Evolutionary conservation across 92 coral and sea anemone species (phyloP).

Genomic region (Phenganax stokvisi): DNA sequence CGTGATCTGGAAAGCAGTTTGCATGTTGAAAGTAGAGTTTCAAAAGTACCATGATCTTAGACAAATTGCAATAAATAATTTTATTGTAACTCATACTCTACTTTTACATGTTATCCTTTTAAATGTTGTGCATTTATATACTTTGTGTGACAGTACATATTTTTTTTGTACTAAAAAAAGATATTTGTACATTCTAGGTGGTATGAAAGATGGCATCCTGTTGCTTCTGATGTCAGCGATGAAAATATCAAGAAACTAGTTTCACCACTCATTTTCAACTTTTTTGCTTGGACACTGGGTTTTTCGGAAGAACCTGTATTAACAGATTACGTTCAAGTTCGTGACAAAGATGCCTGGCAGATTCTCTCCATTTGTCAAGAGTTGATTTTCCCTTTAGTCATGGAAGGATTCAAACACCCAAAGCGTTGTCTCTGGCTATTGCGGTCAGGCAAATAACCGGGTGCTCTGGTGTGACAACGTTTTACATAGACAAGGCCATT

Average conservation of each 20-base stretch:
- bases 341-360: not conserved
- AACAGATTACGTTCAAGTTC: not conserved
- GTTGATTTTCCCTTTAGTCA: not conserved
- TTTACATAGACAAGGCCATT: constrained; percentile 15
- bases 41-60: too few relatives aligned
- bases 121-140: too few relatives aligned
- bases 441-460: constrained; percentile 22
- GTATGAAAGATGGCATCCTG: constrained; percentile 21
- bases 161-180: not conserved
- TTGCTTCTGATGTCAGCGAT: not conserved
- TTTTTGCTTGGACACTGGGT: constrained; percentile 3
- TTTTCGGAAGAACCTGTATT: constrained; percentile 7
- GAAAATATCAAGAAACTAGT: not conserved
- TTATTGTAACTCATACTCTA: too few relatives aligned
- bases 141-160: not conserved
- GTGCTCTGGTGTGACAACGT: not conserved
- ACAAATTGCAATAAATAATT: too few relatives aligned
- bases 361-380: constrained; percentile 6
- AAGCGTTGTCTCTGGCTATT: not conserved
- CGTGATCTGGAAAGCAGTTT: not conserved
- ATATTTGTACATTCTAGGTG: not conserved
- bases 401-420: constrained; percentile 6
- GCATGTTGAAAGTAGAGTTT: not conserved
- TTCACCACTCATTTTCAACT: constrained; percentile 10
- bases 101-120: too few relatives aligned